phyloP scores from a whole-genome alignment of 2,888 invertebrate species.

The Catocala fraxini region DNA sequence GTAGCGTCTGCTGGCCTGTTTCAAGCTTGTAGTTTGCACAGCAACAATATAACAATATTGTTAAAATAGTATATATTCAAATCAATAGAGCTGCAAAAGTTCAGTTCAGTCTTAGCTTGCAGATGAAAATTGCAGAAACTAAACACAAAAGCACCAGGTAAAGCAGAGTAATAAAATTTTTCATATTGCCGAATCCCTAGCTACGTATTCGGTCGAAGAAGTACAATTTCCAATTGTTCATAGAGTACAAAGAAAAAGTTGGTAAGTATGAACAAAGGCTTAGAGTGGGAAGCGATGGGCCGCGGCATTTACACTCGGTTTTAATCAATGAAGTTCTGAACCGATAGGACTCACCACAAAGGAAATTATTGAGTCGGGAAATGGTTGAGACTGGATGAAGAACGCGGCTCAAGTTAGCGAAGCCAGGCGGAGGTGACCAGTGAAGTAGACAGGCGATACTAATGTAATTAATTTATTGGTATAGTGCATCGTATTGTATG shows the following conservation, averaged over 20 bases:
- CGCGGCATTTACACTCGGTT: conserved; percentile 75
- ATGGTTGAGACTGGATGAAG: conserved; percentile 59
- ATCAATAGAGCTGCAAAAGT: too few relatives aligned
- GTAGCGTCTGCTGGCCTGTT: too few relatives aligned
- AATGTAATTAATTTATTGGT: too few relatives aligned
- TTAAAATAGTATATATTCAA: too few relatives aligned
- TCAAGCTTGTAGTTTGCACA: too few relatives aligned
- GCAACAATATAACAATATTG: too few relatives aligned
- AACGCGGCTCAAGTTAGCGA: conserved; percentile 57
- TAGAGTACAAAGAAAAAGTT: conserved; percentile 64
- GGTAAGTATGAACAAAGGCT: conserved; percentile 64
- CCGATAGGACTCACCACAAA: conserved; percentile 76
- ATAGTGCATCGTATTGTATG: too few relatives aligned
- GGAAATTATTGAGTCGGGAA: conserved; percentile 79
- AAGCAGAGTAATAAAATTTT: background rate
- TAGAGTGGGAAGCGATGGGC: conserved; percentile 58
- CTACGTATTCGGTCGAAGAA: conserved; percentile 21
- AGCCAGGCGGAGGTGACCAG: too few relatives aligned
- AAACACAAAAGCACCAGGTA: background rate
- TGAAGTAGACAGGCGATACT: too few relatives aligned
- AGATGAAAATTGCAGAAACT: too few relatives aligned
- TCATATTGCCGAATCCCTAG: background rate
- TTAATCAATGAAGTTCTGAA: conserved; percentile 84
- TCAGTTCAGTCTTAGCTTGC: too few relatives aligned
- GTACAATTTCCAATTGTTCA: conserved; percentile 52